These are phyloP conservation scores for Pagetopsis macropterus DNA, from an alignment of 2,797 vertebrate genomes.

Conservation along the genomic window DNA sequence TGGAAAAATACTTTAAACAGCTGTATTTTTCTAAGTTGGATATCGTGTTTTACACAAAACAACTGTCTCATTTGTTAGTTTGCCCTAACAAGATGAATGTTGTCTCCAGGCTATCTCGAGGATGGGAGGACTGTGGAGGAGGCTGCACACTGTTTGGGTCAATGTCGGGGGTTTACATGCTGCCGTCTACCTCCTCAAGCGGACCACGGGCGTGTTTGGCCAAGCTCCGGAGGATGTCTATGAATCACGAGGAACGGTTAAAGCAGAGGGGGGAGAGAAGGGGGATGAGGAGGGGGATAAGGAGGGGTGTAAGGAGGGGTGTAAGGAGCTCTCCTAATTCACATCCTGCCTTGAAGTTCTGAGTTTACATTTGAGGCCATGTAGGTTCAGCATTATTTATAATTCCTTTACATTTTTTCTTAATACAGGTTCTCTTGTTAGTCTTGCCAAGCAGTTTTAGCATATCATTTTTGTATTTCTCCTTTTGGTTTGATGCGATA, in stretches of 20 bases:
- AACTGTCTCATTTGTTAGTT: slow-evolving; percentile 52
- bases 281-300: slow-evolving; percentile 39
- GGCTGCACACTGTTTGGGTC: slow-evolving; percentile 93
- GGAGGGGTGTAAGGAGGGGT: slow-evolving; percentile 34
- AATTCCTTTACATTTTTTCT: slow-evolving; percentile 5
- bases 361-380: slow-evolving; percentile 8
- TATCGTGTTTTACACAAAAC: slow-evolving; percentile 43
- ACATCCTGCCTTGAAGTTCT: slow-evolving; percentile 5
- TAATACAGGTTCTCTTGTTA: slow-evolving; percentile 15
- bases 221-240: slow-evolving; percentile 76
- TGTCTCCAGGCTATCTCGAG: slow-evolving; percentile 87
- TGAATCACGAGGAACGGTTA: slow-evolving; percentile 54
- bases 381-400: slow-evolving; percentile 48
- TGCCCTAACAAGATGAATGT: slow-evolving; percentile 52
- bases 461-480: neutral
- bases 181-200: slow-evolving; percentile 92
- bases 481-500: too few relatives aligned
- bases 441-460: slow-evolving; percentile 37
- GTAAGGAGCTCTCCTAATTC: slow-evolving; percentile 43
- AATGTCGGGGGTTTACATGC: slow-evolving; percentile 96
- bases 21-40: slow-evolving; percentile 34
- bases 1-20: slow-evolving; percentile 25
- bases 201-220: slow-evolving; percentile 81
- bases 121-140: slow-evolving; percentile 92
- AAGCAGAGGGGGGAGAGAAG: slow-evolving; percentile 37